These are phyloP conservation scores for Heteractis magnifica DNA, from an alignment of 92 coral and sea anemone genomes.

Conservation along the genomic window DNA sequence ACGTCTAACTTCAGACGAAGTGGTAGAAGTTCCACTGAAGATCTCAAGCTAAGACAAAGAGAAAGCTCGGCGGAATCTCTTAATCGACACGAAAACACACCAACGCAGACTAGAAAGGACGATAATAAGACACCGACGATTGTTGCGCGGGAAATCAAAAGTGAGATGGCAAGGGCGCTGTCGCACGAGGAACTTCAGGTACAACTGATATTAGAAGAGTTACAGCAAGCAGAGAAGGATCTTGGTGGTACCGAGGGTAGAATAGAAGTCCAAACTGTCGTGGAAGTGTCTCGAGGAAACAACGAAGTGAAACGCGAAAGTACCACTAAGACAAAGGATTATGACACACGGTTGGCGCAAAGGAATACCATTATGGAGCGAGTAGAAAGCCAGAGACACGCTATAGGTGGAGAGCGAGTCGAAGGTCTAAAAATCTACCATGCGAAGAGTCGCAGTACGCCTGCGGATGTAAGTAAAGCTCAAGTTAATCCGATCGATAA, in stretches of 20 bases:
- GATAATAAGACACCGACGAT: slow-evolving; percentile 10
- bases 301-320: slow-evolving; percentile 56
- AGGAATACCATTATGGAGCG: slow-evolving; percentile 73
- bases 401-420: slow-evolving; percentile 52
- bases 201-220: slow-evolving; percentile 34
- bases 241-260: slow-evolving; percentile 43
- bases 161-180: slow-evolving; percentile 34
- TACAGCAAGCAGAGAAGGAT: slow-evolving; percentile 46
- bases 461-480: slow-evolving; percentile 52
- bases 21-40: slow-evolving; percentile 27
- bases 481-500: slow-evolving; percentile 38
- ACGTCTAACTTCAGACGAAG: slow-evolving; percentile 40
- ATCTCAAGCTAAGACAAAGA: slow-evolving; percentile 14
- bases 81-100: slow-evolving; percentile 26
- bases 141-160: slow-evolving; percentile 34
- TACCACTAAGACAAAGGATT: slow-evolving; percentile 50
- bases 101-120: background rate
- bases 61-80: slow-evolving; percentile 37
- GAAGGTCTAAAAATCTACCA: slow-evolving; percentile 82
- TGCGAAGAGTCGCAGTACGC: slow-evolving; percentile 84
- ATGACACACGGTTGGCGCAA: slow-evolving; percentile 75
- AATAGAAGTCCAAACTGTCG: slow-evolving; percentile 39
- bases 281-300: slow-evolving; percentile 49
- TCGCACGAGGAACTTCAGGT: slow-evolving; percentile 44
- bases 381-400: slow-evolving; percentile 73